Evolutionary conservation across 2,797 vertebrate species (phyloP).

Genomic region (Argya squamiceps): DNA sequence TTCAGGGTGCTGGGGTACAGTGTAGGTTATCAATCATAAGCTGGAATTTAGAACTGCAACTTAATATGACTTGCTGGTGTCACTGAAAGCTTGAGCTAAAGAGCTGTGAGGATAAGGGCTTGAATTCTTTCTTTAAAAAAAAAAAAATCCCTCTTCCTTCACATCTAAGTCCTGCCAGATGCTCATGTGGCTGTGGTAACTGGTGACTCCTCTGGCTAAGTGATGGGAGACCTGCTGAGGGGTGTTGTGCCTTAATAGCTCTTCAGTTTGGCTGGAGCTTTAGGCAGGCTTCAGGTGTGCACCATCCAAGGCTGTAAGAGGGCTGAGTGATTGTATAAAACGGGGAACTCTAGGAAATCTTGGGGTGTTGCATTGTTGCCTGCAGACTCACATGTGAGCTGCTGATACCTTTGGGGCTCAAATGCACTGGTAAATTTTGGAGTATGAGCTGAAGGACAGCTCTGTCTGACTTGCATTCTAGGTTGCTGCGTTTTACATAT

Average conservation of each 20-base stretch:
- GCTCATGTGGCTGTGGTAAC: neutral
- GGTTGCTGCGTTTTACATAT: constrained; percentile 87
- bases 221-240: neutral
- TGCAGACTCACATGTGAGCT: neutral
- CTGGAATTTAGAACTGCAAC: neutral
- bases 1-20: neutral
- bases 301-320: neutral
- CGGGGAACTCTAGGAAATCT: neutral
- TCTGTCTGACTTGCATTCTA: constrained; percentile 61
- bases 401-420: neutral
- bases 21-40: neutral
- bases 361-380: neutral
- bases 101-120: neutral
- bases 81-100: neutral
- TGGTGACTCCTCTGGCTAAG: neutral
- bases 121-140: neutral
- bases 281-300: neutral
- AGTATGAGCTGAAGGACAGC: neutral
- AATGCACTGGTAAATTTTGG: neutral
- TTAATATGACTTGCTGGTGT: neutral
- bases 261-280: neutral
- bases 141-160: neutral
- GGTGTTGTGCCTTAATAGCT: neutral
- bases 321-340: neutral
- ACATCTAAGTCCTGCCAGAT: neutral